Evolutionary conservation across 2,797 vertebrate species (phyloP).

Genomic region (Tamandua tetradactyla): DNA sequence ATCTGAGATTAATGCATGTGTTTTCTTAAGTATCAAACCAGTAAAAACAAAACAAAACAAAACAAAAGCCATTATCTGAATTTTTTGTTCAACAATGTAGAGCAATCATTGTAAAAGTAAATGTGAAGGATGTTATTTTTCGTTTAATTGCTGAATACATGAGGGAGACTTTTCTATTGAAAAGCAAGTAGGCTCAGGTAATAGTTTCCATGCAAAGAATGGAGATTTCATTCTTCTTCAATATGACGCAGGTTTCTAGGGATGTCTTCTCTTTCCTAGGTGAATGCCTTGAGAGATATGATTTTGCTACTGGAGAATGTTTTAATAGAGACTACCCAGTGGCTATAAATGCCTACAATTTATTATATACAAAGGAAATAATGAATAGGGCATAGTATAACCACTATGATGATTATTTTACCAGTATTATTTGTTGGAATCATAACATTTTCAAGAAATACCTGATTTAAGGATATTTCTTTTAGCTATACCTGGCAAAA

Average conservation of each 20-base stretch:
- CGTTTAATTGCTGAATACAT: neutral
- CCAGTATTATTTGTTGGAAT: neutral
- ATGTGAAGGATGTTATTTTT: neutral
- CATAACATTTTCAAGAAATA: neutral
- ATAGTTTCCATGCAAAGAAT: neutral
- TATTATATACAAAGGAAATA: neutral
- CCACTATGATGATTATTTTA: neutral
- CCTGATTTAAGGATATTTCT: neutral
- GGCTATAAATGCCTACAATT: neutral
- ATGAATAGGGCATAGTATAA: neutral
- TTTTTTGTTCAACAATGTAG: neutral
- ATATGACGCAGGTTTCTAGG: neutral
- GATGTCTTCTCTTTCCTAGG: neutral
- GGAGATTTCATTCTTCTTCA: neutral
- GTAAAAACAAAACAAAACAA: neutral
- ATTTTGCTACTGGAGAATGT: neutral
- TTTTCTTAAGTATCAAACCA: slow-evolving; percentile 35
- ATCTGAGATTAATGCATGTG: slow-evolving; percentile 44
- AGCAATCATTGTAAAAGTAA: neutral
- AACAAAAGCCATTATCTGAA: neutral
- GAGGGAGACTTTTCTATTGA: neutral
- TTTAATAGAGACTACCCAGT: neutral
- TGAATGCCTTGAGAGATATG: neutral
- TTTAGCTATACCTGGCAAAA: neutral
- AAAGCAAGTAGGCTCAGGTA: neutral